phyloP scores from a whole-genome alignment of 2,888 invertebrate genomes.

The Rosalia funebris region DNA sequence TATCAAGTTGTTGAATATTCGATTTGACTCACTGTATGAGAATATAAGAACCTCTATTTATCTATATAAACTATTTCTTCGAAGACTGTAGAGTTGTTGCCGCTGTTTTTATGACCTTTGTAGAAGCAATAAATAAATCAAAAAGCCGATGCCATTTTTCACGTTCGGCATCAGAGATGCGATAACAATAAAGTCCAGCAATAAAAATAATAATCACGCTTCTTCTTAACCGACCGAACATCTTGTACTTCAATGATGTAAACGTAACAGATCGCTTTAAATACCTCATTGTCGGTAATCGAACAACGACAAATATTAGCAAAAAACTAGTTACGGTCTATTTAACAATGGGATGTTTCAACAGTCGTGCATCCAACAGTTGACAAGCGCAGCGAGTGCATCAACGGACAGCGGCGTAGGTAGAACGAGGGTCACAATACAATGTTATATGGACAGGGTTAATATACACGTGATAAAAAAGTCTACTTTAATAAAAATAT shows the following conservation, averaged over 20 bases:
- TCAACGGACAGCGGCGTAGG: neutral
- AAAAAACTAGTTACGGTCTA: slow-evolving; percentile 47
- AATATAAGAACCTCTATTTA: too few species aligned
- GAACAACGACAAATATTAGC: slow-evolving; percentile 16
- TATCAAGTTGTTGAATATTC: too few species aligned
- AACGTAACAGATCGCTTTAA: slow-evolving; percentile 8
- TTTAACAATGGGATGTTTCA: slow-evolving; percentile 45
- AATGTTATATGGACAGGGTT: too few species aligned
- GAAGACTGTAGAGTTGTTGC: too few species aligned
- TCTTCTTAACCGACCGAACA: slow-evolving; percentile 2
- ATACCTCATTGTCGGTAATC: slow-evolving; percentile 16
- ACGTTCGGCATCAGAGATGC: slow-evolving; percentile 14
- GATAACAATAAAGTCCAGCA: slow-evolving; percentile 11
- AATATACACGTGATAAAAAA: too few species aligned
- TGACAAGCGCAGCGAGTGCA: neutral
- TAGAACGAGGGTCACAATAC: too few species aligned
- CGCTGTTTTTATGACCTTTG: neutral
- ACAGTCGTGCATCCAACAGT: slow-evolving; percentile 2
- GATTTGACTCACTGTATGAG: too few species aligned
- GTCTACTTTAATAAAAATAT: too few species aligned
- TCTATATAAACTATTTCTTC: too few species aligned
- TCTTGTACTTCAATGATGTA: slow-evolving; percentile 1
- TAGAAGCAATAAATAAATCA: slow-evolving; percentile 10
- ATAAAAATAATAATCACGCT: slow-evolving; percentile 18
- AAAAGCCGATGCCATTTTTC: slow-evolving; percentile 8